Evolutionary conservation across 2,888 invertebrate genomes (phyloP).

Genomic region (Nomada lathburiana): DNA sequence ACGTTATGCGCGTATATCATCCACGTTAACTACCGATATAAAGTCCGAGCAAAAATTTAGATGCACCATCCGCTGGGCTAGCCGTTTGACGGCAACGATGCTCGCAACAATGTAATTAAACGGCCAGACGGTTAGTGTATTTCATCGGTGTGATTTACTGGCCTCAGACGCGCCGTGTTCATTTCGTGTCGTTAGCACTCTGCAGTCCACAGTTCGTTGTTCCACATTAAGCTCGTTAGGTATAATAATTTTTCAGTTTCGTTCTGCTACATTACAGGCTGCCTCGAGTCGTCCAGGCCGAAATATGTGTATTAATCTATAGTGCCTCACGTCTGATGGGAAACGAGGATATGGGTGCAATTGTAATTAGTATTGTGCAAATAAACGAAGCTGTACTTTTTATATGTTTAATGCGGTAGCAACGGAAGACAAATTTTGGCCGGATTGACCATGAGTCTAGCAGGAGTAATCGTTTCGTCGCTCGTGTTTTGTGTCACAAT

Average conservation of each 20-base stretch:
- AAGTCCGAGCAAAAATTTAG: conserved; percentile 58
- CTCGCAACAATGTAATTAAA: conserved; percentile 61
- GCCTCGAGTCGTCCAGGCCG: conserved; percentile 1
- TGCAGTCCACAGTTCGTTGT: conserved; percentile 35
- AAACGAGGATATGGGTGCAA: no score
- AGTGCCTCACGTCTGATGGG: no score
- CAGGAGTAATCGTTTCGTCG: no score
- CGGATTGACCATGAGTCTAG: no score
- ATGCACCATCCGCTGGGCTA: conserved; percentile 16
- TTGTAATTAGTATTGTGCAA: no score
- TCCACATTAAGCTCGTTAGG: conserved; percentile 37
- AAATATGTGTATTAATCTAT: no score
- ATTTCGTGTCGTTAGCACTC: conserved; percentile 66
- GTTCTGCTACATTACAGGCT: conserved; percentile 66
- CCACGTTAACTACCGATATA: conserved; percentile 71
- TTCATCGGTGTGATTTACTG: conserved; percentile 54
- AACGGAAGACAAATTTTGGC: no score
- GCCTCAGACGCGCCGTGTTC: conserved; percentile 55
- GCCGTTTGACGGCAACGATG: conserved; percentile 26
- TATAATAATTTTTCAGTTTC: conserved; percentile 60
- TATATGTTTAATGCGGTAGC: no score
- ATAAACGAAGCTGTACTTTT: no score
- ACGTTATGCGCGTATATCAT: conserved; percentile 64
- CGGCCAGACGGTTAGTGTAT: conserved; percentile 30
- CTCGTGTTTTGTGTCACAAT: no score